Evolutionary conservation across 92 coral and sea anemone species (phyloP), one percentile per base, ranked within the genome.

Genomic region (Paramuricea clavata): DNA sequence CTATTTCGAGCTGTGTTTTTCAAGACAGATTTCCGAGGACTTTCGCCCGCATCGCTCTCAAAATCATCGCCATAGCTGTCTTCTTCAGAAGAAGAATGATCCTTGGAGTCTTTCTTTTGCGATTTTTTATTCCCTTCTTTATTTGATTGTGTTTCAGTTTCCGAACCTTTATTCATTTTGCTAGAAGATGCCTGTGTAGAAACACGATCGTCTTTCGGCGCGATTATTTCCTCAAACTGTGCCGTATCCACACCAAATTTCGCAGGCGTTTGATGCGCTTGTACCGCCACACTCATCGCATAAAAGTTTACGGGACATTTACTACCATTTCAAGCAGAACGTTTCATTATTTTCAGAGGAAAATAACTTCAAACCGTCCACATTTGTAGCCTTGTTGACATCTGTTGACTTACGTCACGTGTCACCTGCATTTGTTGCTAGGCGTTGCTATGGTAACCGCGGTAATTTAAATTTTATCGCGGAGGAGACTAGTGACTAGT

Each of bases 51-150:
- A 15, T 56, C 52, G 12, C 73, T 80, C 43, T 95, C 98, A 74
- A 95, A 95, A 88, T 95, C 98, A n/a, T 95, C 98, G 21, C 94
- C 98, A 34, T 95, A 95, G 69, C 97, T 95, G 42, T 47, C 30
- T 80, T 72, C 62, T 30, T 15, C 49, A 2, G 62, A 62, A 64
- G 72, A 71, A 44, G 31, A 23, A 65, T 74, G 21, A 28, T 12
- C 21, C 19, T 82, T 60, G 74, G 13, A 12, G 33, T n/a, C 59
- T 47, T 59, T 61, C 56, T 6, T 61, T 81, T 33, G 76, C 62
- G 41, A 50, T 65, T 30, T 60, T 22, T 54, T 80, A 12, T 30
- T 33, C 64, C 74, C 73, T 56, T 73, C 43, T 54, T 54, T 52
- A 41, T 68, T 57, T 54, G 82, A 61, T 6, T 21, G 59, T 49